Evolutionary conservation across 2,888 invertebrate genomes (phyloP).

Genomic region (Oscheius sp.): DNA sequence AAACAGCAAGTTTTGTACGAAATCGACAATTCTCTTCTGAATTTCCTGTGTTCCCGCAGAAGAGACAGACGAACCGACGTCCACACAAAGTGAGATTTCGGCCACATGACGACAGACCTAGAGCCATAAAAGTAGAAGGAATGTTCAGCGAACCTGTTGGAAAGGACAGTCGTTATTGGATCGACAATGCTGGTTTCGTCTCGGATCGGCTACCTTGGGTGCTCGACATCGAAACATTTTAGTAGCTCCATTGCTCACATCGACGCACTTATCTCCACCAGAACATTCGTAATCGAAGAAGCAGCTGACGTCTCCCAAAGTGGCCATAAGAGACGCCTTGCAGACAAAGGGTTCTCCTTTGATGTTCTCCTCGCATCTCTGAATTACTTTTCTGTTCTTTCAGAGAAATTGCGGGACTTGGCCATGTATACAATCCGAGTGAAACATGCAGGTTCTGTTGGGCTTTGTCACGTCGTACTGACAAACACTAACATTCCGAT

Average conservation of each 20-base stretch:
- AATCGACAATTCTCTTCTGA: slow-evolving; percentile 46
- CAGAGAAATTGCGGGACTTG: slow-evolving; percentile 39
- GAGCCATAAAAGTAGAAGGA: not conserved
- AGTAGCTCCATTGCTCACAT: slow-evolving; percentile 7
- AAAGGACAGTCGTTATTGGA: slow-evolving; percentile 54
- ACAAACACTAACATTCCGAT: slow-evolving; percentile 49
- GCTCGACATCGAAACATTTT: slow-evolving; percentile 44
- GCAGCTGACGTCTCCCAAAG: slow-evolving; percentile 44
- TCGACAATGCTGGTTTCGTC: slow-evolving; percentile 46
- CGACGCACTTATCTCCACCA: slow-evolving; percentile 54
- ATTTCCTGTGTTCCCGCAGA: slow-evolving; percentile 40
- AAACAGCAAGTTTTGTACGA: slow-evolving; percentile 51
- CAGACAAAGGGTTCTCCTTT: slow-evolving; percentile 37
- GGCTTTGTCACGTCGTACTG: slow-evolving; percentile 50
- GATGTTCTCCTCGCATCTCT: slow-evolving; percentile 20
- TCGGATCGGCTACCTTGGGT: slow-evolving; percentile 45
- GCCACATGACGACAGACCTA: slow-evolving; percentile 51
- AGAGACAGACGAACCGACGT: slow-evolving; percentile 34
- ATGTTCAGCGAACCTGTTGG: slow-evolving; percentile 46
- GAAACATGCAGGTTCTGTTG: slow-evolving; percentile 48
- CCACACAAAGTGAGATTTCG: slow-evolving; percentile 49
- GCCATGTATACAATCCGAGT: slow-evolving; percentile 54
- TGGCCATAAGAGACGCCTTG: slow-evolving; percentile 41
- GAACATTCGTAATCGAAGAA: slow-evolving; percentile 57
- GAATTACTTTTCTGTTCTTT: not conserved